Conservation (phyloP, 2,888 invertebrate species). For the Cephus nigrinus region DNA sequence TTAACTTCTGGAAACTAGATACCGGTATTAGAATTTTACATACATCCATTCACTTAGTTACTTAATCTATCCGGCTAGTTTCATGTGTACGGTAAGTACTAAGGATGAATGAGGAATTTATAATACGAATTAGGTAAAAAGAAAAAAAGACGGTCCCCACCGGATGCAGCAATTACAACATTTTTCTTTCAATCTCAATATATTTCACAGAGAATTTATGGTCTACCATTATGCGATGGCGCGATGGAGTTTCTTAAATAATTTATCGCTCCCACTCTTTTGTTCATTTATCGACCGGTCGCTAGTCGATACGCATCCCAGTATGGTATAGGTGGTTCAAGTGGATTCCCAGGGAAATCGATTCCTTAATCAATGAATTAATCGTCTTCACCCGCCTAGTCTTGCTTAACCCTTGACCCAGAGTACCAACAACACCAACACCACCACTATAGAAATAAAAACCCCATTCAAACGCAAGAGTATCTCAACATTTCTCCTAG, state of each 20-base stretch:
- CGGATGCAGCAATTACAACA: slow-evolving; percentile 36
- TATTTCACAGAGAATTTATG: slow-evolving; percentile 54
- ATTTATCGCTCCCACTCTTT: slow-evolving; percentile 57
- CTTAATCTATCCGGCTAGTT: background rate
- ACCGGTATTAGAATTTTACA: background rate
- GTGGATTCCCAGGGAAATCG: slow-evolving; percentile 34
- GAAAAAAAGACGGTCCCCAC: slow-evolving; percentile 17
- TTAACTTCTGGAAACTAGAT: background rate
- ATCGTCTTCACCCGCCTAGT: slow-evolving; percentile 35
- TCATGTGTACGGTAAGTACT: background rate
- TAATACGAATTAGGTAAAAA: slow-evolving; percentile 39
- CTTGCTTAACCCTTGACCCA: background rate
- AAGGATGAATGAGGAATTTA: background rate
- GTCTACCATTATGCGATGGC: slow-evolving; percentile 55
- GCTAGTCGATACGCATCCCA: background rate
- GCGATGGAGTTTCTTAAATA: slow-evolving; percentile 61
- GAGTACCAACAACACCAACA: background rate
- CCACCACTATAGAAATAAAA: background rate
- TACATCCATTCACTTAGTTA: background rate
- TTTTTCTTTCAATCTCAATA: slow-evolving; percentile 42
- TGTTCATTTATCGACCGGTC: slow-evolving; percentile 42
- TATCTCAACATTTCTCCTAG: background rate
- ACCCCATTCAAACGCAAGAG: background rate
- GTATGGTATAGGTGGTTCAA: background rate
- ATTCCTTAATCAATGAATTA: slow-evolving; percentile 53